A percentile compares a stretch with the other conserved stretches of the same genome.
Conservation (phyloP, 2,888 invertebrate species). For the Drosophila mimica region DNA sequence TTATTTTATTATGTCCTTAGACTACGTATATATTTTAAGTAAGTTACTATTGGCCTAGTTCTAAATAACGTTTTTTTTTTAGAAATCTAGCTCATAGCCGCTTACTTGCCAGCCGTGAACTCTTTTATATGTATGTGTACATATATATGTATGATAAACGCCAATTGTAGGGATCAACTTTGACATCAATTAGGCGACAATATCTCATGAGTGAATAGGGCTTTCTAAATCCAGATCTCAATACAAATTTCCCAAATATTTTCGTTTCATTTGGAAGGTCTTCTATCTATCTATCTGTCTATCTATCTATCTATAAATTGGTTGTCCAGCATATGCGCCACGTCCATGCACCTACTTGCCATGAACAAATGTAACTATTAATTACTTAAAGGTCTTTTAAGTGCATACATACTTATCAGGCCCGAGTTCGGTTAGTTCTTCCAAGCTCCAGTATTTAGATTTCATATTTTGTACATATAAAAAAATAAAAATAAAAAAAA, state of each 20-base stretch:
- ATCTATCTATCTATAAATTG: background rate
- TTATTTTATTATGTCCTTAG: conserved; percentile 28
- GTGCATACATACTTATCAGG: conserved; percentile 30
- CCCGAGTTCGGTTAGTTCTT: conserved; percentile 54
- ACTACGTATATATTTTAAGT: conserved; percentile 19
- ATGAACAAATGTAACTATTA: conserved; percentile 10
- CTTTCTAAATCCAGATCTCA: conserved; percentile 17
- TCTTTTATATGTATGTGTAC: conserved; percentile 16
- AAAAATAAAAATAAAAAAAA: too few species aligned
- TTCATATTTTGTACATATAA: conserved; percentile 42
- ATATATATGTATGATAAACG: conserved; percentile 15
- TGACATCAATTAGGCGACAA: conserved; percentile 25
- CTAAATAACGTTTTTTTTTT: conserved; percentile 7
- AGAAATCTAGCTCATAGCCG: conserved; percentile 17
- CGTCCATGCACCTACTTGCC: conserved; percentile 11
- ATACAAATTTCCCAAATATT: background rate
- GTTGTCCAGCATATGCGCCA: conserved; percentile 24
- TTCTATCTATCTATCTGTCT: background rate
- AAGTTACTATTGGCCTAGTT: conserved; percentile 31
- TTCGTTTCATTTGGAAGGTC: conserved; percentile 5
- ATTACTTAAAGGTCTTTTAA: conserved; percentile 13
- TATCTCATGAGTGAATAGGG: conserved; percentile 25
- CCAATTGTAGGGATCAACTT: conserved; percentile 35
- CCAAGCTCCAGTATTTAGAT: conserved; percentile 45
- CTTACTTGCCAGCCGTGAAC: conserved; percentile 38